Evolutionary conservation across 2,797 vertebrate genomes (phyloP).

Genomic region (Poecilia velifera): DNA sequence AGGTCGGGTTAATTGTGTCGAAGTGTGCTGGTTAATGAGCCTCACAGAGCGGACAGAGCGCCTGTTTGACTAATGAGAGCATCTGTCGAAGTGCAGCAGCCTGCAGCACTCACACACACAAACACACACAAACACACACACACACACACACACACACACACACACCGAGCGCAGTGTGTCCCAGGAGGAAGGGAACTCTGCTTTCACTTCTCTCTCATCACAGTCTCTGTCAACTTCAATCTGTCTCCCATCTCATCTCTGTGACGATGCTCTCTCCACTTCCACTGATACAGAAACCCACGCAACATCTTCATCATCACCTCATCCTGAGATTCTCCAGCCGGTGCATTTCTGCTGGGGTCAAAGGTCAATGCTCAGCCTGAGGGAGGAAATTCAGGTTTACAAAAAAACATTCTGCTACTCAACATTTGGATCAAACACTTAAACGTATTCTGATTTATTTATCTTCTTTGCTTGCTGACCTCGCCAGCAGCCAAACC

Average conservation of each 20-base stretch:
- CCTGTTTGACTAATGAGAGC: slow-evolving; percentile 76
- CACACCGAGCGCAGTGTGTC: slow-evolving; percentile 16
- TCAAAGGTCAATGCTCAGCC: slow-evolving; percentile 23
- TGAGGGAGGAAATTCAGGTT: slow-evolving; percentile 16
- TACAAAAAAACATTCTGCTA: slow-evolving; percentile 12
- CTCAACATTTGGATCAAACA: slow-evolving; percentile 22
- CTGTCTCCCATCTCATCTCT: slow-evolving; percentile 56
- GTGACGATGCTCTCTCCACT: slow-evolving; percentile 39
- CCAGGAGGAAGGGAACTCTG: slow-evolving; percentile 55
- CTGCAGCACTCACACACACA: slow-evolving; percentile 32
- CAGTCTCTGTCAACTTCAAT: slow-evolving; percentile 65
- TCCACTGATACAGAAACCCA: slow-evolving; percentile 22
- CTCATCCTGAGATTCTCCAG: slow-evolving; percentile 9
- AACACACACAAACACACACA: slow-evolving; percentile 14
- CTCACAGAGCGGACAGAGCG: slow-evolving; percentile 46
- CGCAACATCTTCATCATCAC: slow-evolving; percentile 23
- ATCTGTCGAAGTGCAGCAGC: slow-evolving; percentile 63
- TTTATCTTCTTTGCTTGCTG: not conserved
- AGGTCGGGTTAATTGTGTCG: slow-evolving; percentile 55
- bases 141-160: slow-evolving; percentile 13
- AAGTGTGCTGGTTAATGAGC: slow-evolving; percentile 66
- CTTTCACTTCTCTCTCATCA: slow-evolving; percentile 63
- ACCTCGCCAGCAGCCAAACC: not conserved
- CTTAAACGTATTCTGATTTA: not conserved
- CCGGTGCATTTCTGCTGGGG: slow-evolving; percentile 11